phyloP scores from a whole-genome alignment of 2,797 vertebrate genomes.

The Pseudomugil tenellus region DNA sequence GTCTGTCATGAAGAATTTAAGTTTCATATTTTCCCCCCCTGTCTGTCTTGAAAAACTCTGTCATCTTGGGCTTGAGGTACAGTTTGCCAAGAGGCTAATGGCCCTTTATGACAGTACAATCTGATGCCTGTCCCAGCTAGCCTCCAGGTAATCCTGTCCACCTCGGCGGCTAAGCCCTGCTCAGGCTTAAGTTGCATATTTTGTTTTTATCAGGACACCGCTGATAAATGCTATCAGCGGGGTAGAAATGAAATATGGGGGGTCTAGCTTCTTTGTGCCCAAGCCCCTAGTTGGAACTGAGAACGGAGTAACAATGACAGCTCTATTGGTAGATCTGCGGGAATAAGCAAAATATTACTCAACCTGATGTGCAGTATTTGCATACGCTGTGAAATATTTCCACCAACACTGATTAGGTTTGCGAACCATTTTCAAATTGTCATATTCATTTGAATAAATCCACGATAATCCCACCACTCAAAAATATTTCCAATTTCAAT shows the following conservation, averaged over 20 bases:
- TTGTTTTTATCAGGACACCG: constrained; percentile 94
- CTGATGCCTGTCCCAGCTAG: constrained; percentile 90
- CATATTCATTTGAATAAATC: constrained; percentile 51
- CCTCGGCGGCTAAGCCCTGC: constrained; percentile 90
- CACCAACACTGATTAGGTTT: neutral
- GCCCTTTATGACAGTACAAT: constrained; percentile 92
- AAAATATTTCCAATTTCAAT: constrained; percentile 51
- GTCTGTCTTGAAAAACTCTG: constrained; percentile 96
- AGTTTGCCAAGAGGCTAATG: constrained; percentile 92
- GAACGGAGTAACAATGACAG: constrained; percentile 71
- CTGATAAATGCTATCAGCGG: constrained; percentile 99
- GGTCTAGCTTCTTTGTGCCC: constrained; percentile 86
- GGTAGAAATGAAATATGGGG: constrained; percentile 95
- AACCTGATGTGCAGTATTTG: neutral
- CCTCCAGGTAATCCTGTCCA: constrained; percentile 93
- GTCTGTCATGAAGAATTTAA: constrained; percentile 99
- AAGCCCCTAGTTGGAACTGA: constrained; percentile 55
- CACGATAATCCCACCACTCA: constrained; percentile 32
- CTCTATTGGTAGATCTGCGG: constrained; percentile 61
- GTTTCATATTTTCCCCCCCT: constrained; percentile 93
- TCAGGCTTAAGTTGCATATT: constrained; percentile 99
- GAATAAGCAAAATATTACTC: constrained; percentile 27
- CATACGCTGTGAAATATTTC: neutral
- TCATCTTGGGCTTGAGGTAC: constrained; percentile 95
- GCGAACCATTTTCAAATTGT: constrained; percentile 30